Evolutionary conservation across 2,888 invertebrate species (phyloP), one percentile per base, ranked within the genome.

Genomic region (Nomada fabriciana): DNA sequence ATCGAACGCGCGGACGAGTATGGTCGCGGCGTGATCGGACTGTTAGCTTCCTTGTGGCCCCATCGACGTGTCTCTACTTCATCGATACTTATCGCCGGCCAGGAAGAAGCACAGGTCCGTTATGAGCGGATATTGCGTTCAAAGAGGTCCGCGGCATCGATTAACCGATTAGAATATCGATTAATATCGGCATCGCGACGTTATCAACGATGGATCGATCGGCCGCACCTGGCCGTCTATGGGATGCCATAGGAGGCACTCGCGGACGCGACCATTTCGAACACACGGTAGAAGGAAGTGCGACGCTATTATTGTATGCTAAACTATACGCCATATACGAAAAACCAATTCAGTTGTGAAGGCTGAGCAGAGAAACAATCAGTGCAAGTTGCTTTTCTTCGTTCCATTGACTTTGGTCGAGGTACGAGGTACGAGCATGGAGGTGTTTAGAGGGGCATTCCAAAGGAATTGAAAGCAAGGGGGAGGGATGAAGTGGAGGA

Each of bases 91-190:
- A 88, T 85, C 85, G 68, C 63, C 73, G 69, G 63, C 61, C 36
- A 80, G 82, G 73, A 77, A 76, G 80, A 60, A 63, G 77, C 83
- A 71, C 77, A 74, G 83, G 91, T 83, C 92, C 92, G 92, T 92
- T 91, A 92, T 78, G 88, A 79, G 85, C 90, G 90, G 89, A 89
- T 89, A 90, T 90, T 90, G 90, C 86, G 86, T 83, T 87, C 80
- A 88, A 85, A 87, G 82, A 88, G 86, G 91, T 65, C 92, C 90
- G 80, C 78, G 88, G 92, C 91, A 83, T 81, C 86, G 90, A 91
- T 91, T 87, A 83, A 82, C 84, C 88, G 91, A 92, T 92, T 91
- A 91, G 90, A 91, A 90, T 92, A 90, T 91, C 92, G 92, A 92
- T 92, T 92, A 90, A 92, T 91, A 91, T 91, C 91, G 84, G 67